phyloP scores from a whole-genome alignment of 2,888 invertebrate species.

The Acronicta aceris region DNA sequence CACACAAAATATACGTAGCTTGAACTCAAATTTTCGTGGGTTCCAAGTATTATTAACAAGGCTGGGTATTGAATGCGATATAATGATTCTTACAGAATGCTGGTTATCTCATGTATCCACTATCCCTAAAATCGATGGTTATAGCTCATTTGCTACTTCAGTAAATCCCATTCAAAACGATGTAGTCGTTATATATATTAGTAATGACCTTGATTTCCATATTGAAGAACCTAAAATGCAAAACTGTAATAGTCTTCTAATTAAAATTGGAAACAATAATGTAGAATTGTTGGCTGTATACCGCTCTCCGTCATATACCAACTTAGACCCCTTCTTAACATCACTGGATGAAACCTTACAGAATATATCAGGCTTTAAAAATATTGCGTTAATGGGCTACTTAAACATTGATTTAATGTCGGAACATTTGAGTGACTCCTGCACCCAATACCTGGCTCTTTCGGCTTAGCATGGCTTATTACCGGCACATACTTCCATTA shows the following conservation, averaged over 20 bases:
- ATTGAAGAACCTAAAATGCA: constrained; percentile 2
- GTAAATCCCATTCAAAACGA: no score
- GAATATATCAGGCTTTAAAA: constrained; percentile 2
- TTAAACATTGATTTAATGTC: neutral
- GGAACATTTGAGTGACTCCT: neutral
- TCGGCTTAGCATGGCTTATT: constrained; percentile 6
- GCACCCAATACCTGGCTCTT: constrained; percentile 4
- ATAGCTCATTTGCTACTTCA: no score
- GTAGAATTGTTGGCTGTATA: neutral
- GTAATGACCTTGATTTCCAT: neutral
- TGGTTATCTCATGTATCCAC: no score
- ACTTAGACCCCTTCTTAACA: neutral
- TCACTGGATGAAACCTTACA: neutral
- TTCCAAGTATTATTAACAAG: no score
- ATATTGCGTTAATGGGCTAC: constrained; percentile 12
- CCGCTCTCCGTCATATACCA: constrained; percentile 1
- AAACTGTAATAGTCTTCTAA: constrained; percentile 1
- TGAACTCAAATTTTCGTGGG: no score
- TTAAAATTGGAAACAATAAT: neutral
- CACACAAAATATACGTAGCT: no score
- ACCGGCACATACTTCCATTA: constrained; percentile 9
- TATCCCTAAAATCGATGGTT: no score
- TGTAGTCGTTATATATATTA: neutral
- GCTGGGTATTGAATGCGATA: no score
- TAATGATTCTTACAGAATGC: no score